Evolutionary conservation across 2,888 invertebrate species (phyloP).

Genomic region (Heliothis peltigera): DNA sequence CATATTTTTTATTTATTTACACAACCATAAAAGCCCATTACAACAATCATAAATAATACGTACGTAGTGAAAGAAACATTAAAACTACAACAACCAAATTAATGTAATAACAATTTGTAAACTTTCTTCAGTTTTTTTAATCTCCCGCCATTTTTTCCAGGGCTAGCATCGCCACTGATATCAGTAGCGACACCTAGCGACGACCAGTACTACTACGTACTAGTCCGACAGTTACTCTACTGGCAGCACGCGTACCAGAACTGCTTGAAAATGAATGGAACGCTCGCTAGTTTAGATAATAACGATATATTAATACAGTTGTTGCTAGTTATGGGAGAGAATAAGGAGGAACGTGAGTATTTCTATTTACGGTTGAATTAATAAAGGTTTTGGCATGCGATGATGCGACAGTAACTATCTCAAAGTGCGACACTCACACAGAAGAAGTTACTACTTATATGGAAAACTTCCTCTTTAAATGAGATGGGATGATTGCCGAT

Average conservation of each 20-base stretch:
- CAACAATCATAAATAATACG: no score
- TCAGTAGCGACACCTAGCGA: slow-evolving; percentile 75
- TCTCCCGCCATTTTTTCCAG: slow-evolving; percentile 57
- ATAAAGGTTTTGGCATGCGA: no score
- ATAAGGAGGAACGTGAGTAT: slow-evolving; percentile 81
- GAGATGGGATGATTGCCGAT: no score
- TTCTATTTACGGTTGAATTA: neutral
- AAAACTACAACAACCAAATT: no score
- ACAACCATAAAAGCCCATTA: no score
- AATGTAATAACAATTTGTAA: no score
- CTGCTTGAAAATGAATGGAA: slow-evolving; percentile 80
- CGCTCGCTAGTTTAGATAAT: slow-evolving; percentile 76
- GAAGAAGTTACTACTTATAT: no score
- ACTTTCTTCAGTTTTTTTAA: neutral
- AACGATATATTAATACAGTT: slow-evolving; percentile 78
- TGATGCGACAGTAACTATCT: no score
- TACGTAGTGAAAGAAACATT: no score
- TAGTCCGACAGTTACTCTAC: slow-evolving; percentile 75
- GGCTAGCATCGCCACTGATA: slow-evolving; percentile 56
- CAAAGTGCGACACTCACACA: no score
- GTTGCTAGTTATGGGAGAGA: slow-evolving; percentile 83
- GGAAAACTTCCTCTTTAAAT: no score
- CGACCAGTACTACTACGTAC: slow-evolving; percentile 79
- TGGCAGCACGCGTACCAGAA: slow-evolving; percentile 86
- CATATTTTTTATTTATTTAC: no score